Evolutionary conservation across 2,888 invertebrate species (phyloP), one percentile per base, ranked within the genome.

Genomic region (Limnephilus marmoratus): DNA sequence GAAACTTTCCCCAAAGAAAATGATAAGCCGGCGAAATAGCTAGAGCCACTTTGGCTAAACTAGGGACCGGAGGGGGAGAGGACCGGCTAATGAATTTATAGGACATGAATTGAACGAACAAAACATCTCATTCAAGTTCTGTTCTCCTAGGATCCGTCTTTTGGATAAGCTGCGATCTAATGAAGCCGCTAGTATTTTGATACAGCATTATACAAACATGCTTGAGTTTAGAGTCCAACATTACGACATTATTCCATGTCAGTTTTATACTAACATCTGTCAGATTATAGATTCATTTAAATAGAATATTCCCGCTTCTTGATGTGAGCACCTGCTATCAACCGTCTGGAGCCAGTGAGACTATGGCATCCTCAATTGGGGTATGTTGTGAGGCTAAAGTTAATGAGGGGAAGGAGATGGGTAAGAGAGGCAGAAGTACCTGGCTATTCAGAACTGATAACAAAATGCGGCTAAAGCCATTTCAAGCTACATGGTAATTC

Each of bases 71-170:
- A 37, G 83, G 83, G 83, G 37, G 37, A 83, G 37, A 24, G 37
- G 83, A 37, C 83, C 24, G 83, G 37, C n/a, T 83, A 83, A 83
- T 37, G 83, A 83, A 83, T 83, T 83, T 83, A 83, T 83, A 37
- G 83, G 24, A 83, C 83, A 83, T 34, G 37, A 37, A 83, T 83
- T 83, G 68, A n/a, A n/a, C 24, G 68, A 68, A 68, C 68, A 68
- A 68, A 68, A 68, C 68, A 68, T 68, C 68, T 68, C 68, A 68
- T n/a, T 68, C 68, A n/a, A 68, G 24, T 68, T n/a, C n/a, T 68
- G 68, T 68, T 68, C 68, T 68, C 7, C 24, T 9, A 24, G 68
- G n/a, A n/a, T 24, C 68, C 24, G 68, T 24, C 68, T 68, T 68
- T 68, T 68, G 68, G n/a, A 68, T 68, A 68, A 68, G 24, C 24